phyloP scores from a whole-genome alignment of 2,888 invertebrate species.

The Macrosiphum euphorbiae region DNA sequence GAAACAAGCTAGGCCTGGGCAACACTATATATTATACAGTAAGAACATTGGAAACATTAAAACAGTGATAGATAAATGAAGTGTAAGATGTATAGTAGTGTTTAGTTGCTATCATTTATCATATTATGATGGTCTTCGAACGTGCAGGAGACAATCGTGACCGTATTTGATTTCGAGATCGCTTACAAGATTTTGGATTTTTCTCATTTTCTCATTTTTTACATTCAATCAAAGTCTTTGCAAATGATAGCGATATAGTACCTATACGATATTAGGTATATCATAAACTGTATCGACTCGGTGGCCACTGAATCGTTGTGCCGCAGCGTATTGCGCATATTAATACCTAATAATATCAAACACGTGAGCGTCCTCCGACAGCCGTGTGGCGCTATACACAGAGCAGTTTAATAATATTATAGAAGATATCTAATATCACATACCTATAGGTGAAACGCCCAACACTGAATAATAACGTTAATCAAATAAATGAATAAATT shows the following conservation, averaged over 20 bases:
- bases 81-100: not conserved
- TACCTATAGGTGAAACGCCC: not conserved
- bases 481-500: conserved; percentile 35
- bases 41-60: not conserved
- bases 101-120: not conserved
- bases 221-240: not conserved
- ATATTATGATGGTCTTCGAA: not conserved
- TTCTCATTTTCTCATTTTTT: not conserved
- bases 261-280: not conserved
- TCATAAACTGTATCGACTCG: not conserved
- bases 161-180: not conserved
- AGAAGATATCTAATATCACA: not conserved
- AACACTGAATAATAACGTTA: not conserved
- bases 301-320: not conserved
- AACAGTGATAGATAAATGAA: not conserved
- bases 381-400: not conserved
- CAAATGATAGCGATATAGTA: not conserved
- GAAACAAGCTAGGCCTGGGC: not conserved
- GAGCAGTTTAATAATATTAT: not conserved
- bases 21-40: not conserved
- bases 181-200: not conserved
- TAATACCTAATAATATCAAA: not conserved
- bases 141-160: not conserved
- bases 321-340: not conserved
- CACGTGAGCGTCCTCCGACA: not conserved